Base-by-base conservation (phyloP, 2,113 vertebrate species). In the Hymenochirus boettgeri region DNA sequence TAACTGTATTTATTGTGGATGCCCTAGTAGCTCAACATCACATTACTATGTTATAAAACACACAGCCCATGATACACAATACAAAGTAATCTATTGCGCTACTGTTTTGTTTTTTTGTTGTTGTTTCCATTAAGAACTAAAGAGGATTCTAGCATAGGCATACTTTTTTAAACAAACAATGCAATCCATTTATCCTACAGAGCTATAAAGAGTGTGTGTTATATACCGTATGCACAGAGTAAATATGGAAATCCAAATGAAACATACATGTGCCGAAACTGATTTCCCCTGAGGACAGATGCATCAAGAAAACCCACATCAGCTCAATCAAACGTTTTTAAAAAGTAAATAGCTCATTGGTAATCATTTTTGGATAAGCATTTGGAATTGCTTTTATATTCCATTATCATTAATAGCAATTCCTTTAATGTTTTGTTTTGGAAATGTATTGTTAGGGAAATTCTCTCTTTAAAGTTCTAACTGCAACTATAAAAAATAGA, bases 291-390 rank as follows among this genome's bases (percentile, higher is more conserved):
- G 77, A 77, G 80, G 82, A 76, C 72, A 48, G 58, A 76, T 77
- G 76, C 77, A 82, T 78, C 79, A 83, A 81, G 73, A 82, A 77
- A 82, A 82, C 79, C 75, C 48, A 69, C 81, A 82, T 74, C 74
- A 75, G 77, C 80, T 81, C 82, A 80, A 79, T 77, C 73, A 76
- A 84, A 83, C 74, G 78, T 80, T 82, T 84, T 79, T 71, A 82
- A 80, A 79, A 77, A 78, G 79, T 80, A 79, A 80, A 81, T 74
- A 83, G 81, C 78, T 81, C 75, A 78, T 78, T 80, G 73, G 75
- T 82, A 83, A 83, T 82, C 77, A 81, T 26, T 27, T 72, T 73
- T 71, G 70, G 76, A 82, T 81, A 73, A 77, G 73, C 76, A 77
- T 80, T 75, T 80, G 74, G 80, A 84, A 80, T 83, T 80, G 15